Conservation (phyloP, 2,113 vertebrate species). For the Brienomyrus brachyistius region DNA sequence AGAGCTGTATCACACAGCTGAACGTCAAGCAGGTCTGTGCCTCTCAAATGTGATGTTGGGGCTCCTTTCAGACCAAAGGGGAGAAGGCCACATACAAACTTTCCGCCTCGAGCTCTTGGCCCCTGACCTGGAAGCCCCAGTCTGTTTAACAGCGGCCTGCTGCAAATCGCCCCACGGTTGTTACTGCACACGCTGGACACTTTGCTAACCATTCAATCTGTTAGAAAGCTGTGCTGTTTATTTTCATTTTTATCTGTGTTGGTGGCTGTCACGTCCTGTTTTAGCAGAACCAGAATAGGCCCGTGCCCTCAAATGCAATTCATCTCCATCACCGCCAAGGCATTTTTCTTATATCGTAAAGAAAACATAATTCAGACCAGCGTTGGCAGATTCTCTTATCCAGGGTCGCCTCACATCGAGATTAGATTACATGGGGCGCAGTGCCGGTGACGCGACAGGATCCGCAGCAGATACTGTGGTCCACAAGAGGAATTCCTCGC, state of each 20-base stretch:
- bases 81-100: not conserved
- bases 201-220: not conserved
- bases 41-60: not conserved
- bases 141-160: not conserved
- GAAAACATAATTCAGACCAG: not conserved
- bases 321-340: not conserved
- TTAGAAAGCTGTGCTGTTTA: not conserved
- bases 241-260: not conserved
- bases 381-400: not conserved
- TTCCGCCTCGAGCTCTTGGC: not conserved
- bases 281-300: not conserved
- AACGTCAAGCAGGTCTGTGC: conserved; percentile 9
- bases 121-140: not conserved
- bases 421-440: conserved; percentile 3
- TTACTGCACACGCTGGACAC: not conserved
- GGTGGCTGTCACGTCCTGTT: not conserved
- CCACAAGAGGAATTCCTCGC: not conserved
- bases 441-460: not conserved
- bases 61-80: not conserved
- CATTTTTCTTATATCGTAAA: not conserved
- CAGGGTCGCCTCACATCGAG: not conserved
- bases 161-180: not conserved
- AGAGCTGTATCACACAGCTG: not conserved
- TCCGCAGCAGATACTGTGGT: not conserved
- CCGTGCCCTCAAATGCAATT: not conserved